Percentiles rank a stretch among this genome's conserved stretches.
Conservation (phyloP, 30 jellyfish, hydroid and myxozoan genomes). For the Aurelia sp. region DNA sequence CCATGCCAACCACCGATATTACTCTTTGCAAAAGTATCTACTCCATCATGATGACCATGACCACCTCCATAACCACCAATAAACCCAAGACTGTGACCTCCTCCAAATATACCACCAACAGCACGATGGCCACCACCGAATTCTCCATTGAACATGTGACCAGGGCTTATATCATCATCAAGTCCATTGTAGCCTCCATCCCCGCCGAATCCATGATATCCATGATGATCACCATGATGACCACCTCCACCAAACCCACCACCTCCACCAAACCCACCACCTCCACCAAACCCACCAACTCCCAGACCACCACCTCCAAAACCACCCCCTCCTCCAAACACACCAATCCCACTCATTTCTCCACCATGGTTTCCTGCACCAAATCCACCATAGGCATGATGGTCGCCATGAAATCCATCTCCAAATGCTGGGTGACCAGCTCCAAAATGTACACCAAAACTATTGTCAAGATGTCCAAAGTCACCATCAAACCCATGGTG, state of each 20-base stretch:
- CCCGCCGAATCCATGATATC: constrained; percentile 45
- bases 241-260: constrained; percentile 16
- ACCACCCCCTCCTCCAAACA: constrained; percentile 31
- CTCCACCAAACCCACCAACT: constrained; percentile 25
- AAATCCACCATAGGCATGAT: constrained; percentile 6
- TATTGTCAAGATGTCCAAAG: background rate
- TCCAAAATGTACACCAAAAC: constrained; percentile 41
- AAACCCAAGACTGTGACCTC: constrained; percentile 61
- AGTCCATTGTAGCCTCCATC: constrained; percentile 54
- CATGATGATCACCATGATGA: constrained; percentile 10
- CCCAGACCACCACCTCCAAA: constrained; percentile 24
- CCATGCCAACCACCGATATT: constrained; percentile 53
- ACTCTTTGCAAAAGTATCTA: constrained; percentile 36
- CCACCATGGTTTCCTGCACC: no score
- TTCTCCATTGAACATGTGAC: constrained; percentile 32
- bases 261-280: constrained; percentile 3
- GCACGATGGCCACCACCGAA: constrained; percentile 77
- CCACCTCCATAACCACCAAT: constrained; percentile 58
- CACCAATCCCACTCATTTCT: background rate
- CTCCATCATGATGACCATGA: constrained; percentile 48
- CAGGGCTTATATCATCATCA: constrained; percentile 24
- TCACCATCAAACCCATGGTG: constrained; percentile 46
- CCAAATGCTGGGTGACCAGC: constrained; percentile 53
- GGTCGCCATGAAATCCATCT: constrained; percentile 44
- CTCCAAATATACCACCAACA: constrained; percentile 69